Evolutionary conservation across 2,888 invertebrate genomes (phyloP).

Genomic region (Aspidapion aeneum): DNA sequence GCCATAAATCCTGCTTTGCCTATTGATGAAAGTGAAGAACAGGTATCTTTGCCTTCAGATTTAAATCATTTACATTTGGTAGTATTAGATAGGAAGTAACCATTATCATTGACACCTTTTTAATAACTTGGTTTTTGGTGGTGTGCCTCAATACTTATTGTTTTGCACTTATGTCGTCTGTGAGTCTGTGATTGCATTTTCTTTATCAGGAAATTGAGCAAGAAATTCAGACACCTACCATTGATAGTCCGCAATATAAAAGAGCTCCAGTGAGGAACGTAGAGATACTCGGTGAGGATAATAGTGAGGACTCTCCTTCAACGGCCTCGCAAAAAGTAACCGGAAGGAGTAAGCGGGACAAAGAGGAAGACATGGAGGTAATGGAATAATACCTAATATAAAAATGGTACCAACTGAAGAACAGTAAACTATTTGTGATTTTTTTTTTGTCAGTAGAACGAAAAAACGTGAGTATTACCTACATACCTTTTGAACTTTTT

Average conservation of each 20-base stretch:
- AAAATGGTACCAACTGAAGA: not conserved
- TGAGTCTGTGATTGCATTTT: no score
- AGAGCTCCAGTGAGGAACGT: constrained; percentile 65
- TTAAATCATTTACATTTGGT: no score
- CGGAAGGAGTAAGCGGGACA: constrained; percentile 32
- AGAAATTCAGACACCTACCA: constrained; percentile 16
- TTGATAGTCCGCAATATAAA: constrained; percentile 51
- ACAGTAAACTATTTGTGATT: no score
- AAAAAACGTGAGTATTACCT: no score
- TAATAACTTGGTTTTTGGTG: no score
- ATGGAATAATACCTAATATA: constrained; percentile 19
- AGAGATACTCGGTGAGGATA: constrained; percentile 66
- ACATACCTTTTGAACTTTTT: no score
- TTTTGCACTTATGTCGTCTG: no score
- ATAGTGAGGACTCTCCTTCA: constrained; percentile 36
- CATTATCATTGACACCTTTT: no score
- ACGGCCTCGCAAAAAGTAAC: not conserved
- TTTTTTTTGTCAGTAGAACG: no score
- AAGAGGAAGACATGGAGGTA: constrained; percentile 29
- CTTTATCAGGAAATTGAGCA: not conserved
- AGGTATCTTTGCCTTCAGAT: constrained; percentile 10
- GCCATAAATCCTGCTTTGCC: constrained; percentile 63
- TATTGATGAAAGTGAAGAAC: constrained; percentile 39
- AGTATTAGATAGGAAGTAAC: no score
- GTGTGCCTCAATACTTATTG: no score